Evolutionary conservation across 2,113 vertebrate genomes (phyloP).

Genomic region (Zapornia atra): DNA sequence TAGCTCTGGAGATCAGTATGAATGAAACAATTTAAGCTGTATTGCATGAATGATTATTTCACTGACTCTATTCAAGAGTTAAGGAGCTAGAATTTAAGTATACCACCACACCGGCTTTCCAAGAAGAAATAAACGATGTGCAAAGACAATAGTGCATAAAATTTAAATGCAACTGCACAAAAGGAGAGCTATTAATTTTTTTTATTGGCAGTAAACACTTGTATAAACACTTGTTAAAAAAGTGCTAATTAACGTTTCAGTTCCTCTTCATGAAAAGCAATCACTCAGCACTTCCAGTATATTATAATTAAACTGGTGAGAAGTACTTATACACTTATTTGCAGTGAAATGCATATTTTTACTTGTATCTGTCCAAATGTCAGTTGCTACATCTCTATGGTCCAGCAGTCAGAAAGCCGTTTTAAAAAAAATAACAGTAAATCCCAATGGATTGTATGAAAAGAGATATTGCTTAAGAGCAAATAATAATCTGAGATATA

Average conservation of each 20-base stretch:
- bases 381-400: background rate
- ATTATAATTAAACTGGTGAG: slow-evolving; percentile 13
- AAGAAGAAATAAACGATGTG: background rate
- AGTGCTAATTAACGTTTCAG: background rate
- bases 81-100: background rate
- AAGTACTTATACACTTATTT: background rate
- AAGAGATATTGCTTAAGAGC: background rate
- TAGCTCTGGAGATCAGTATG: background rate
- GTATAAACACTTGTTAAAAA: background rate
- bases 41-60: background rate
- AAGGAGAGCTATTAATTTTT: background rate
- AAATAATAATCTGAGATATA: background rate
- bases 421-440: background rate
- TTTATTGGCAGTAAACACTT: slow-evolving; percentile 7
- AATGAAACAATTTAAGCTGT: background rate
- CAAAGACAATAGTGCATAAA: background rate
- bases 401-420: background rate
- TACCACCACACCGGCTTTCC: background rate
- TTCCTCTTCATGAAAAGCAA: slow-evolving; percentile 15
- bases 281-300: background rate
- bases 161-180: background rate
- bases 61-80: background rate
- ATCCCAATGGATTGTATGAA: background rate
- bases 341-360: background rate
- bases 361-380: background rate